Evolutionary conservation across 30 jellyfish, hydroid and myxozoan species (phyloP).

Genomic region (Chironex yamaguchii): DNA sequence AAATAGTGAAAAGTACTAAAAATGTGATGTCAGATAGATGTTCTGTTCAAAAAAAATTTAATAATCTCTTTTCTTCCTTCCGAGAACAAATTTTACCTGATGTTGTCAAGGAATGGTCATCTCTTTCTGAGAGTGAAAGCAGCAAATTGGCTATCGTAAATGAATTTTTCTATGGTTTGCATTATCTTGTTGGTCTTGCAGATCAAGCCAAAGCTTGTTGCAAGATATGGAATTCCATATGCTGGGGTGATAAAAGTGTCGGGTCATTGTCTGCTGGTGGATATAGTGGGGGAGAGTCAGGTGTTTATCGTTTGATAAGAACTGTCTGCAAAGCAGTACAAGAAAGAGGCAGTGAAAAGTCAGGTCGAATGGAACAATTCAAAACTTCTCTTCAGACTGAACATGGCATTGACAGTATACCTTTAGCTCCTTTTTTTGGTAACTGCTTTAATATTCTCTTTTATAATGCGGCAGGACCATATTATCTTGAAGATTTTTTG

Average conservation of each 20-base stretch:
- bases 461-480: conserved; percentile 19
- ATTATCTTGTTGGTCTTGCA: conserved; percentile 54
- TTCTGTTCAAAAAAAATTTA: conserved; percentile 43
- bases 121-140: conserved; percentile 1
- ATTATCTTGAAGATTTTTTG: neutral
- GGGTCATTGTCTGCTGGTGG: conserved; percentile 70
- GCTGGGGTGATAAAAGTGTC: conserved; percentile 44
- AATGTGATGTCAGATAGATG: conserved; percentile 50
- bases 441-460: conserved; percentile 37
- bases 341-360: conserved; percentile 51
- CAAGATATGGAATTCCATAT: conserved; percentile 27
- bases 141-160: neutral
- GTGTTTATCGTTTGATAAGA: conserved; percentile 8
- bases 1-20: conserved; percentile 3
- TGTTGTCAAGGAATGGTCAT: conserved; percentile 28
- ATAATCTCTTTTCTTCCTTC: conserved; percentile 4
- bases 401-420: neutral
- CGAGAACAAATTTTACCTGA: conserved; percentile 32
- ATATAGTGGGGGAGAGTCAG: conserved; percentile 62
- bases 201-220: too few relatives aligned
- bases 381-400: conserved; percentile 16
- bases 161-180: conserved; percentile 59
- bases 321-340: conserved; percentile 50
- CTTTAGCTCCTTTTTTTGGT: conserved; percentile 30
- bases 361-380: conserved; percentile 38